Evolutionary conservation across 2,797 vertebrate species (phyloP), one percentile per base, ranked within the genome.

Genomic region (Falco concolor): DNA sequence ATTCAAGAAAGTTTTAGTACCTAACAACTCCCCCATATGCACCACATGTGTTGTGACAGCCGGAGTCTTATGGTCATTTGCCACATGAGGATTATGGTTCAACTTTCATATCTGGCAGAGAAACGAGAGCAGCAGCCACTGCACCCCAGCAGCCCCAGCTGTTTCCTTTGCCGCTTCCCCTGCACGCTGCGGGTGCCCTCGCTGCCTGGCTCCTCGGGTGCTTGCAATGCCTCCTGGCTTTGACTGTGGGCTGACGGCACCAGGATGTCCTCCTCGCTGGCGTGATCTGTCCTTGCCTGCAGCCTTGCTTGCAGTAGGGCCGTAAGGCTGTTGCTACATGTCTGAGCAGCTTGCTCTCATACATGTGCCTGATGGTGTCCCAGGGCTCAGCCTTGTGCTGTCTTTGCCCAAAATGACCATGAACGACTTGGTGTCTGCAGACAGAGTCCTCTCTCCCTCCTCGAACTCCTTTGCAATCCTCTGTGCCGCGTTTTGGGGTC

Each of bases 281-380:
- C 3, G 6, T 21, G 19, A 20, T 8, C 0, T 0, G 22, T 65
- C 32, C 13, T 32, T 2, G 1, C 8, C 10, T 23, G 49, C 25
- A 64, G 49, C 32, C 32, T 40, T 0, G 0, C 22, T 52, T 34
- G 36, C 61, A 27, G 24, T 10, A 70, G n/a, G 22, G 27, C 17
- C 5, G 1, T 12, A 38, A 45, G 36, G n/a, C 40, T 67, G 25
- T 34, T 45, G 44, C 40, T 64, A 50, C 0, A 6, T 5, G 27
- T 10, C 13, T 1, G 1, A 86, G 52, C 18, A 57, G 14, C 34
- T 84, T 0, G 0, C 25, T 27, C 13, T 52, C 60, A 54, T 20
- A 27, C 8, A 0, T 1, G 2, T 56, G 18, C 40, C 59, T 72
- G 36, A 14, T 50, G n/a, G 32, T 23, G 27, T 3, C 22, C 32